Evolutionary conservation across 37 sponge, comb jelly and placozoan genomes (phyloP).

Genomic region (Geodia barretti): DNA sequence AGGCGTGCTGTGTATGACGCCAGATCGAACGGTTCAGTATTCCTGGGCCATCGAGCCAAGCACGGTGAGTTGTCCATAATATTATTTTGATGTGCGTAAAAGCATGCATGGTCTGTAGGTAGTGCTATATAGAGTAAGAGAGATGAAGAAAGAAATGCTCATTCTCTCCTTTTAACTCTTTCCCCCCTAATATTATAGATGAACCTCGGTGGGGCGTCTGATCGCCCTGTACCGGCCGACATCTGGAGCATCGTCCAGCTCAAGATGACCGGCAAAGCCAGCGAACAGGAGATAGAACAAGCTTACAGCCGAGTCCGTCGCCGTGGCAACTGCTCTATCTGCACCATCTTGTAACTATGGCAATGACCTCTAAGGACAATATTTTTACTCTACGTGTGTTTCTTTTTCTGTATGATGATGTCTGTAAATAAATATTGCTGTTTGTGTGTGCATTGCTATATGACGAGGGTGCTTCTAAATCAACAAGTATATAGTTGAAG

Average conservation of each 20-base stretch:
- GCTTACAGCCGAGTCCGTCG: constrained; percentile 13
- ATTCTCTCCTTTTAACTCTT: background rate
- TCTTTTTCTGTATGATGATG: too few species aligned
- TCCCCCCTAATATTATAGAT: constrained; percentile 30
- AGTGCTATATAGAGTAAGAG: background rate
- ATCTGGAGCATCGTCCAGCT: constrained; percentile 62
- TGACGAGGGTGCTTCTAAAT: too few species aligned
- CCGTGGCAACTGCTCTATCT: constrained; percentile 27
- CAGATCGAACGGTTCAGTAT: constrained; percentile 42
- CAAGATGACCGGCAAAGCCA: constrained; percentile 34
- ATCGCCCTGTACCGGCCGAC: constrained; percentile 70
- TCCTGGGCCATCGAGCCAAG: constrained; percentile 73
- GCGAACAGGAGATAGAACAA: background rate
- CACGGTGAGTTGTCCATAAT: constrained; percentile 35
- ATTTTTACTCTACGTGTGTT: too few species aligned
- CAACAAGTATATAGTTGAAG: too few species aligned
- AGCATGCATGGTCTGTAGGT: background rate
- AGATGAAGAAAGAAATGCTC: background rate
- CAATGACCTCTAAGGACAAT: too few species aligned
- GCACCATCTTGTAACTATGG: background rate
- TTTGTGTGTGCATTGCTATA: too few species aligned
- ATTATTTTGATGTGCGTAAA: background rate
- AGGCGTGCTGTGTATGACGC: constrained; percentile 62
- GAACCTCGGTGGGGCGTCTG: constrained; percentile 78
- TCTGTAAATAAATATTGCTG: too few species aligned